phyloP scores from a whole-genome alignment of 2,113 vertebrate genomes.

The Micronycteris hirsuta region DNA sequence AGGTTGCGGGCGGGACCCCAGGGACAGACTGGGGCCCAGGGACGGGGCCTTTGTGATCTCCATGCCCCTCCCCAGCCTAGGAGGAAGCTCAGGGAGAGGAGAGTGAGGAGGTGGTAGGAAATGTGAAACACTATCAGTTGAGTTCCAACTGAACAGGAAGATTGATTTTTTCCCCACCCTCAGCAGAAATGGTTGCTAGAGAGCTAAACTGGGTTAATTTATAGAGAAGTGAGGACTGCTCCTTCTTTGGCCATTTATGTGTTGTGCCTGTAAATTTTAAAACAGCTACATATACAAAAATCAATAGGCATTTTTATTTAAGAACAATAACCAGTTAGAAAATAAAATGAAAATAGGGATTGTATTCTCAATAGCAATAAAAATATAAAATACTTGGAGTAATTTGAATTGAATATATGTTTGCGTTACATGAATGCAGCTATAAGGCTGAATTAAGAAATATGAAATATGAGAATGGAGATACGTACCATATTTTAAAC shows the following conservation, averaged over 20 bases:
- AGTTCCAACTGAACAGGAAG: not conserved
- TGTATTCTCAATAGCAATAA: slow-evolving; percentile 8
- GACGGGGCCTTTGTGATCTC: not conserved
- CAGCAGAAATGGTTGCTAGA: not conserved
- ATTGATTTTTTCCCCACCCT: not conserved
- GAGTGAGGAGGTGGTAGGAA: too few relatives aligned
- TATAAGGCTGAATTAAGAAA: not conserved
- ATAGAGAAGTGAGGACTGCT: not conserved
- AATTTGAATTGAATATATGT: not conserved
- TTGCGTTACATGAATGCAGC: not conserved
- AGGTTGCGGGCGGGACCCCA: not conserved
- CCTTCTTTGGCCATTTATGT: slow-evolving; percentile 15
- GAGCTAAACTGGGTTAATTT: slow-evolving; percentile 5
- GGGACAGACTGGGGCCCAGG: not conserved
- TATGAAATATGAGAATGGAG: not conserved
- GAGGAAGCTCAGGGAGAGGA: not conserved
- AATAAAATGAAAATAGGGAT: slow-evolving; percentile 26
- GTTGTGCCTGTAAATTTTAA: slow-evolving; percentile 45
- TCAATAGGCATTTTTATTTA: slow-evolving; percentile 53
- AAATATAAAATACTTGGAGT: slow-evolving; percentile 26
- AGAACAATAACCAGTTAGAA: slow-evolving; percentile 40
- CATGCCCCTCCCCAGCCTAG: not conserved
- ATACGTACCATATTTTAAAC: not conserved
- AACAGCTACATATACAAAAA: slow-evolving; percentile 38
- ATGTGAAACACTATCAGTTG: not conserved